Conservation (phyloP, 2,888 invertebrate genomes). For the Drosophila meridiana region DNA sequence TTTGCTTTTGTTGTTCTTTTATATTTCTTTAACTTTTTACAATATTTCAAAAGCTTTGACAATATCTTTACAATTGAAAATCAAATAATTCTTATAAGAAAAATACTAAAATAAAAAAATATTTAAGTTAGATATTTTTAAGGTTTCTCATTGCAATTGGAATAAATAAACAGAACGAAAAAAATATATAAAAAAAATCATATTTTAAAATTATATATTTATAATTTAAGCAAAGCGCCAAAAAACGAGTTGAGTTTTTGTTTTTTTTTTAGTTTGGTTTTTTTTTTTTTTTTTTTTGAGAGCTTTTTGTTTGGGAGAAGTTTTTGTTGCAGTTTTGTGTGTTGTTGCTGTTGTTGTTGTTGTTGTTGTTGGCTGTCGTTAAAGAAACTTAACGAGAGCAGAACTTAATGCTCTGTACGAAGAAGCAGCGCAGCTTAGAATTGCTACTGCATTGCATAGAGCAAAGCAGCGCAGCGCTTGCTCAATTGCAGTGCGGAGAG, state of each 20-base stretch:
- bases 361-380: slow-evolving; percentile 27
- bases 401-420: slow-evolving; percentile 7
- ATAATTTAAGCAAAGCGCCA: slow-evolving; percentile 37
- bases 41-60: slow-evolving; percentile 47
- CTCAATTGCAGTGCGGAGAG: not conserved
- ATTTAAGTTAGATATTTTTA: not conserved
- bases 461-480: not conserved
- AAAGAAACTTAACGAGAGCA: slow-evolving; percentile 69
- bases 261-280: not conserved
- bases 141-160: slow-evolving; percentile 1
- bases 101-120: slow-evolving; percentile 18
- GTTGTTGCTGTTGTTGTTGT: slow-evolving; percentile 6
- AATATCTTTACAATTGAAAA: slow-evolving; percentile 39
- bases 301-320: slow-evolving; percentile 14
- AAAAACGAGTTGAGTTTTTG: slow-evolving; percentile 22
- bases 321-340: slow-evolving; percentile 27
- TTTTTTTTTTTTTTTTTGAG: slow-evolving; percentile 20
- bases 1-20: slow-evolving; percentile 12
- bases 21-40: slow-evolving; percentile 22
- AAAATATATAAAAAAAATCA: slow-evolving; percentile 19
- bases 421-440: not conserved
- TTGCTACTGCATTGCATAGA: not conserved
- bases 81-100: slow-evolving; percentile 26
- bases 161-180: slow-evolving; percentile 54
- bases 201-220: slow-evolving; percentile 14